Evolutionary conservation across 2,888 invertebrate species (phyloP).

Genomic region (Drosophila cracens): DNA sequence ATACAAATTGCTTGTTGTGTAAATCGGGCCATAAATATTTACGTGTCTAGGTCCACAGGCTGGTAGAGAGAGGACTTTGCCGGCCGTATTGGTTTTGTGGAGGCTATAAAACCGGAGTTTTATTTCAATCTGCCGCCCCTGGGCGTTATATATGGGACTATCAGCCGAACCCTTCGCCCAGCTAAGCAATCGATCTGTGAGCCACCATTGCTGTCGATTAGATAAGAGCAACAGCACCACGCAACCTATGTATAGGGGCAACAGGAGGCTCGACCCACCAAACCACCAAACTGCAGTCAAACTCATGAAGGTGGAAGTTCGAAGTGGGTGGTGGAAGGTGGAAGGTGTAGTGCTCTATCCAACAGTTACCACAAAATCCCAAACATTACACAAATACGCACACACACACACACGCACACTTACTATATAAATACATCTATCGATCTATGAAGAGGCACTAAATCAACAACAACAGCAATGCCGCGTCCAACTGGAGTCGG

Average conservation of each 20-base stretch:
- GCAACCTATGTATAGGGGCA: constrained; percentile 19
- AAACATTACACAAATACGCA: constrained; percentile 8
- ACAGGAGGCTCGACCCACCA: constrained; percentile 62
- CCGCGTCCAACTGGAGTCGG: constrained; percentile 60
- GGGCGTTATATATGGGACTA: constrained; percentile 62
- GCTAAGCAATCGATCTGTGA: constrained; percentile 69
- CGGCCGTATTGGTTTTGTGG: constrained; percentile 38
- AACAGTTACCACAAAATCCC: constrained; percentile 32
- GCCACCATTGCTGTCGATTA: constrained; percentile 71
- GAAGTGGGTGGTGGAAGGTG: constrained; percentile 4
- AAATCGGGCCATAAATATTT: constrained; percentile 72
- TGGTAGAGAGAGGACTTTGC: neutral
- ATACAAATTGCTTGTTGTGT: constrained; percentile 71
- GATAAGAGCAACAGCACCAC: constrained; percentile 56
- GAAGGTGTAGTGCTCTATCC: constrained; percentile 4
- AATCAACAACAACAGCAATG: constrained; percentile 76
- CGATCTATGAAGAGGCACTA: constrained; percentile 78
- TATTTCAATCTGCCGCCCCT: constrained; percentile 81
- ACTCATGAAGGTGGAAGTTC: constrained; percentile 2
- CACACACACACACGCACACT: constrained; percentile 20
- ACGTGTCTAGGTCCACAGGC: constrained; percentile 13
- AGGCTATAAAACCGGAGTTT: constrained; percentile 75
- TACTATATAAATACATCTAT: constrained; percentile 49
- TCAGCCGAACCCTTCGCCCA: constrained; percentile 19
- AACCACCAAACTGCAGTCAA: constrained; percentile 21